Conservation (phyloP, 2,888 invertebrate species). For the Spodoptera exigua region DNA sequence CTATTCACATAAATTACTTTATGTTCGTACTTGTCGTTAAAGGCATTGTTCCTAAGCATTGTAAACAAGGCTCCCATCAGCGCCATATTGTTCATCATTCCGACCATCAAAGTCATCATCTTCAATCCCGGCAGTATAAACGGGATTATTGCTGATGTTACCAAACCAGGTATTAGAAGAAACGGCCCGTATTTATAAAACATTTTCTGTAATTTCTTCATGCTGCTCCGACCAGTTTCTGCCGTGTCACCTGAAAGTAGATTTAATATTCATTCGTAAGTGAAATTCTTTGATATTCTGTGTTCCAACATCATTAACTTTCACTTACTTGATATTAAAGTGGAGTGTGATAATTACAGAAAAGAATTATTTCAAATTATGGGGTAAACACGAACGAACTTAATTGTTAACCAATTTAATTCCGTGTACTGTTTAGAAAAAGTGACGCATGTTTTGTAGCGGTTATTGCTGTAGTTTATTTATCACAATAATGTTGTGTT, state of each 20-base stretch:
- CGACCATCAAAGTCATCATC: slow-evolving; percentile 90
- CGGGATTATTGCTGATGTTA: slow-evolving; percentile 91
- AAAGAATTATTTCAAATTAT: too few species aligned
- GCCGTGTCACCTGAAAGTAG: slow-evolving; percentile 67
- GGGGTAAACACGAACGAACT: too few species aligned
- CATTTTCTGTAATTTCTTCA: slow-evolving; percentile 77
- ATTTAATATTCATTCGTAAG: slow-evolving; percentile 23
- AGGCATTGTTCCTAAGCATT: slow-evolving; percentile 89
- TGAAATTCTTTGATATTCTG: slow-evolving; percentile 15
- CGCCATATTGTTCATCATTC: slow-evolving; percentile 91
- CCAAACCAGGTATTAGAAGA: slow-evolving; percentile 90
- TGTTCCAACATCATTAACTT: slow-evolving; percentile 16
- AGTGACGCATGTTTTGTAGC: too few species aligned
- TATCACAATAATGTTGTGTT: too few species aligned
- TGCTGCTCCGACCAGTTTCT: slow-evolving; percentile 68
- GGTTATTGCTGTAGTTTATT: too few species aligned
- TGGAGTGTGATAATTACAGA: too few species aligned
- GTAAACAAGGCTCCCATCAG: slow-evolving; percentile 90
- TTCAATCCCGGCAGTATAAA: slow-evolving; percentile 92
- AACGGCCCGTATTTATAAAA: slow-evolving; percentile 86
- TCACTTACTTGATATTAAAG: not conserved
- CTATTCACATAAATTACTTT: slow-evolving; percentile 89
- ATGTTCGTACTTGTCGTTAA: slow-evolving; percentile 86
- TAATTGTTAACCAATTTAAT: too few species aligned
- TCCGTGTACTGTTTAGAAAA: too few species aligned